Percentiles rank a stretch among this genome's conserved stretches.
Conservation (phyloP, 2,888 invertebrate species). For the Cyaniris semiargus region DNA sequence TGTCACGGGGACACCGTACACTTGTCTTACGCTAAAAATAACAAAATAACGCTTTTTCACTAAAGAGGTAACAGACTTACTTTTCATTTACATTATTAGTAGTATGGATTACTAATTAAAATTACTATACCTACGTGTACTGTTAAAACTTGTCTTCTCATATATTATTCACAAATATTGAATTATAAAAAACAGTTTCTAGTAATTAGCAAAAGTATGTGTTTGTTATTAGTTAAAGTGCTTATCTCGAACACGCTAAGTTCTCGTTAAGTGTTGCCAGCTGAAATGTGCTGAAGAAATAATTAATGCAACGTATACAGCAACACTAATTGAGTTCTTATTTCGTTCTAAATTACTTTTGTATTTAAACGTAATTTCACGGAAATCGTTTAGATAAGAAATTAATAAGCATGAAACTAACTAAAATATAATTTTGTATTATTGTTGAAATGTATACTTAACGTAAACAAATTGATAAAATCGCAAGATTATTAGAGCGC, state of each 20-base stretch:
- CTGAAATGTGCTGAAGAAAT: slow-evolving; percentile 45
- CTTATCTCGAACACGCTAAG: slow-evolving; percentile 48
- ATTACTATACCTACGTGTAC: not conserved
- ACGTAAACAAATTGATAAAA: not conserved
- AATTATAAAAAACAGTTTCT: slow-evolving; percentile 12
- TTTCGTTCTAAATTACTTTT: slow-evolving; percentile 15
- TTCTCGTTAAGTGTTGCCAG: slow-evolving; percentile 49
- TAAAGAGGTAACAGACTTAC: too few species aligned
- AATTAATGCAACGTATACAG: slow-evolving; percentile 40
- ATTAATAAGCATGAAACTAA: not conserved
- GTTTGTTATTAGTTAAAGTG: slow-evolving; percentile 34
- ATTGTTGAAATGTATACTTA: not conserved
- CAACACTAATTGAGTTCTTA: slow-evolving; percentile 25
- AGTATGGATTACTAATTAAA: too few species aligned
- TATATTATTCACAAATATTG: not conserved
- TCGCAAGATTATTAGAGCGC: slow-evolving; percentile 2
- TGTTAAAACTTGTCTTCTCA: not conserved
- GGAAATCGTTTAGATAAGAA: not conserved
- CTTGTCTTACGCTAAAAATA: too few species aligned
- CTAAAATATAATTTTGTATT: not conserved
- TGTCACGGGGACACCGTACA: too few species aligned
- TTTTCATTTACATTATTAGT: too few species aligned
- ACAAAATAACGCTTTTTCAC: too few species aligned
- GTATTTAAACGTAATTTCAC: slow-evolving; percentile 4
- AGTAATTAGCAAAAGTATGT: slow-evolving; percentile 28